Conservation (phyloP, 2,113 vertebrate genomes). For the Tetraodon nigroviridis region DNA sequence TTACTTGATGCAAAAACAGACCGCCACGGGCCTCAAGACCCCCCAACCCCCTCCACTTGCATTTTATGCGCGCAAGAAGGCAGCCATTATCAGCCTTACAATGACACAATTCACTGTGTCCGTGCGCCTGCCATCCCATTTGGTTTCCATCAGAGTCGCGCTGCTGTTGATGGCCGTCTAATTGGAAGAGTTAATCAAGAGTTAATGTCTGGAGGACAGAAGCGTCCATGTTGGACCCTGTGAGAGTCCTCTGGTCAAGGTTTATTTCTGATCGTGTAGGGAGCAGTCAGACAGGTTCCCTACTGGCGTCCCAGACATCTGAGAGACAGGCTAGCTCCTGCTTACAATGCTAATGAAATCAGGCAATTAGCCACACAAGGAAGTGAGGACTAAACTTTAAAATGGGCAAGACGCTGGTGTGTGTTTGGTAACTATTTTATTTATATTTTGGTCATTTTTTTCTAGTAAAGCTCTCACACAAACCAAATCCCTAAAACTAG, state of each 20-base stretch:
- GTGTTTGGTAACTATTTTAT: no score
- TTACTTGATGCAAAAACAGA: conserved; percentile 67
- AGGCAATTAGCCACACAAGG: neutral
- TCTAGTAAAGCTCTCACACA: no score
- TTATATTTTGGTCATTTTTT: no score
- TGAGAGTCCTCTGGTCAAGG: conserved; percentile 9
- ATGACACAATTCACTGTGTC: conserved; percentile 64
- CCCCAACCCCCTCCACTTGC: conserved; percentile 42
- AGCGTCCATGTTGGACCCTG: conserved; percentile 14
- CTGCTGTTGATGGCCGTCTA: conserved; percentile 45
- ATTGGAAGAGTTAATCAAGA: conserved; percentile 53
- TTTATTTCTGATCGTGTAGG: neutral
- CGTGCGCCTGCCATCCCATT: conserved; percentile 50
- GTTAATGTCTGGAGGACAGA: conserved; percentile 31
- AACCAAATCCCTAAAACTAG: no score
- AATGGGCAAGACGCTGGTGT: neutral
- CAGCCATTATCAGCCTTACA: conserved; percentile 63
- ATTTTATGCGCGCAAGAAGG: conserved; percentile 65
- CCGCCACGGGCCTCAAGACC: conserved; percentile 49
- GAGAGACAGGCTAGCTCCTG: neutral
- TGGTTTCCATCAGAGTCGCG: conserved; percentile 48
- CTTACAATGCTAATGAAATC: neutral
- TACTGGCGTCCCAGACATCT: neutral
- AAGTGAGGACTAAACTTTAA: neutral
- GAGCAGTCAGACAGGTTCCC: neutral